Conservation (phyloP, 2,888 invertebrate species). For the Fabriciana adippe region DNA sequence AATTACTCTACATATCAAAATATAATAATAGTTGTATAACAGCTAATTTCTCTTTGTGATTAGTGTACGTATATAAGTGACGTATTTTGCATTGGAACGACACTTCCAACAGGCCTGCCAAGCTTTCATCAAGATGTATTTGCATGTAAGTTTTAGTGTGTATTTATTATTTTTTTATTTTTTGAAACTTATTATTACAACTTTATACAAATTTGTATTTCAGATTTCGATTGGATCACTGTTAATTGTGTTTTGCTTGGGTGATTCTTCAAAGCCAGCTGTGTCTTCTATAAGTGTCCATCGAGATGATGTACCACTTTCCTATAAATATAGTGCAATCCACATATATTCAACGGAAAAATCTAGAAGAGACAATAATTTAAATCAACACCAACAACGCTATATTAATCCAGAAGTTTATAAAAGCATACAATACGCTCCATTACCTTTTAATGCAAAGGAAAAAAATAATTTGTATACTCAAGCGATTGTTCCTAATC, state of each 20-base stretch:
- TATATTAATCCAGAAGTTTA: conserved; percentile 1
- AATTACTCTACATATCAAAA: conserved; percentile 46
- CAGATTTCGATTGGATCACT: conserved; percentile 26
- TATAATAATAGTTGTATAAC: conserved; percentile 51
- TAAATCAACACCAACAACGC: neutral
- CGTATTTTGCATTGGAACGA: conserved; percentile 44
- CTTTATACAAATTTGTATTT: conserved; percentile 11
- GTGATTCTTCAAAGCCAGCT: conserved; percentile 39
- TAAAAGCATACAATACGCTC: conserved; percentile 37
- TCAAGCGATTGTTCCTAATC: neutral
- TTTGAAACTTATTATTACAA: neutral
- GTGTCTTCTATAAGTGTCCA: conserved; percentile 47
- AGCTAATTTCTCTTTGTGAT: conserved; percentile 53
- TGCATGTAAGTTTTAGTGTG: conserved; percentile 26
- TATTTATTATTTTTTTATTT: neutral
- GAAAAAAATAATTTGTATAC: conserved; percentile 11
- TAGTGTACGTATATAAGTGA: conserved; percentile 53
- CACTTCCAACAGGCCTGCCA: conserved; percentile 45
- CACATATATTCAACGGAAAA: conserved; percentile 43
- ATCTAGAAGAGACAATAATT: conserved; percentile 25
- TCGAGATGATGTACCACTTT: conserved; percentile 48
- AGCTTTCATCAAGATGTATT: conserved; percentile 25
- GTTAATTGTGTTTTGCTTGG: conserved; percentile 17
- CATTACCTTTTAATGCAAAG: conserved; percentile 20
- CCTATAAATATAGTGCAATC: conserved; percentile 46